Evolutionary conservation across 2,113 vertebrate species (phyloP).

Genomic region (Tragelaphus buxtoni): DNA sequence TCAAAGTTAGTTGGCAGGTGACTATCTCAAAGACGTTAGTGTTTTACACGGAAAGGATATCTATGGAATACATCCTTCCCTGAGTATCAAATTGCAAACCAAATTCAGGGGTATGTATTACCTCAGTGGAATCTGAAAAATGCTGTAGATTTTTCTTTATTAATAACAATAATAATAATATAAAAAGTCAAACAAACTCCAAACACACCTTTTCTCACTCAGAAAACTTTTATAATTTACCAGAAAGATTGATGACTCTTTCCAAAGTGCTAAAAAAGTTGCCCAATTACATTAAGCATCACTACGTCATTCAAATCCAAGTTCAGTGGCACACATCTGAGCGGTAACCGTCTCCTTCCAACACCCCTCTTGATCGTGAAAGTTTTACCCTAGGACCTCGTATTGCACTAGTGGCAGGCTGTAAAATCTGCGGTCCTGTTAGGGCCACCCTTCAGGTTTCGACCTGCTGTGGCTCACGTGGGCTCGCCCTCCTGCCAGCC

Average conservation of each 20-base stretch:
- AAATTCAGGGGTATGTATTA: constrained; percentile 68
- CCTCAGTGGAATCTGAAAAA: constrained; percentile 80
- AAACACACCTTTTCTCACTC: constrained; percentile 82
- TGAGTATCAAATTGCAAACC: constrained; percentile 79
- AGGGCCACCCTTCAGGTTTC: constrained; percentile 40
- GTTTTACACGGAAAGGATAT: constrained; percentile 71
- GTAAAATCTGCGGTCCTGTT: background rate
- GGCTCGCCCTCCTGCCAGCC: background rate
- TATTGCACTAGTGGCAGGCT: constrained; percentile 64
- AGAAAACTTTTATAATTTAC: constrained; percentile 80
- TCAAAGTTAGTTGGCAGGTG: constrained; percentile 74
- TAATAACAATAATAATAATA: constrained; percentile 75
- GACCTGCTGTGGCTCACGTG: constrained; percentile 2
- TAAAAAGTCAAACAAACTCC: constrained; percentile 85
- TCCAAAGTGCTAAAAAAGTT: constrained; percentile 93
- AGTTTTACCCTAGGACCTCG: constrained; percentile 39
- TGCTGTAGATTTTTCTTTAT: constrained; percentile 76
- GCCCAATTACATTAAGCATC: constrained; percentile 81
- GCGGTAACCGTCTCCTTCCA: constrained; percentile 12
- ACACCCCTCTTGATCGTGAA: background rate
- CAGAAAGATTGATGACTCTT: constrained; percentile 87
- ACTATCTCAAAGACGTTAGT: constrained; percentile 78
- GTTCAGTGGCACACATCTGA: constrained; percentile 63
- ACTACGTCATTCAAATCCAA: constrained; percentile 80
- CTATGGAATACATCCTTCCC: constrained; percentile 75